These are phyloP conservation scores for Patella ulyssiponensis DNA, from an alignment of 2,888 invertebrate species.

Conservation along the genomic window DNA sequence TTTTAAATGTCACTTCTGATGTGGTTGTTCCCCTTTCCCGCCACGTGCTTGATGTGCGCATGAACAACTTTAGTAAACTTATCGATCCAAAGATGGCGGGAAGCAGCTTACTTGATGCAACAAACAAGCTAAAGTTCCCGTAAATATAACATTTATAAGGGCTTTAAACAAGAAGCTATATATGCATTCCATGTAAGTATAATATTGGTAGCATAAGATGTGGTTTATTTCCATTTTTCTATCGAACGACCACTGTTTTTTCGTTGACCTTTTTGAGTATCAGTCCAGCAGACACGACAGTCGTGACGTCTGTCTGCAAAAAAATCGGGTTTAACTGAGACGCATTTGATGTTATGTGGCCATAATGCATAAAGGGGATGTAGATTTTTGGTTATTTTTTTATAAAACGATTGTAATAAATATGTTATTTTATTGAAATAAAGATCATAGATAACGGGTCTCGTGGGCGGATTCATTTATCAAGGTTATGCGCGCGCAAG, in stretches of 20 bases:
- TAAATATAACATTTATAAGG: slow-evolving; percentile 10
- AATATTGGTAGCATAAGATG: neutral
- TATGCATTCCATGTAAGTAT: slow-evolving; percentile 26
- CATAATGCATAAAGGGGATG: neutral
- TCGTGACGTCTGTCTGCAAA: neutral
- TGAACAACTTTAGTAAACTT: slow-evolving; percentile 17
- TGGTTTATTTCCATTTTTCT: neutral
- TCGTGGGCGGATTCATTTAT: slow-evolving; percentile 36
- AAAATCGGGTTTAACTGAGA: neutral
- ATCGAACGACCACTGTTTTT: neutral
- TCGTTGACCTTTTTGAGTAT: too few species aligned
- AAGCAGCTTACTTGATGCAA: slow-evolving; percentile 30
- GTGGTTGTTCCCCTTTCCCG: neutral
- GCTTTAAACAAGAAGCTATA: slow-evolving; percentile 2
- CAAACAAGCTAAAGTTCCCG: neutral
- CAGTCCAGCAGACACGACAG: too few species aligned
- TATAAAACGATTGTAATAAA: neutral
- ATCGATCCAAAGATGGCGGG: slow-evolving; percentile 46
- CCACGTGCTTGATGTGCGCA: slow-evolving; percentile 16
- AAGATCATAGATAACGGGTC: neutral
- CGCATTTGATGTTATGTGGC: neutral
- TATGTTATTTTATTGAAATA: too few species aligned
- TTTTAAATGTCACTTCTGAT: too few species aligned
- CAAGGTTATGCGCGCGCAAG: slow-evolving; percentile 29
- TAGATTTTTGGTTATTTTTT: neutral